Evolutionary conservation across 2,888 invertebrate species (phyloP), one percentile per base, ranked within the genome.

Genomic region (Hoplodrina blanda): DNA sequence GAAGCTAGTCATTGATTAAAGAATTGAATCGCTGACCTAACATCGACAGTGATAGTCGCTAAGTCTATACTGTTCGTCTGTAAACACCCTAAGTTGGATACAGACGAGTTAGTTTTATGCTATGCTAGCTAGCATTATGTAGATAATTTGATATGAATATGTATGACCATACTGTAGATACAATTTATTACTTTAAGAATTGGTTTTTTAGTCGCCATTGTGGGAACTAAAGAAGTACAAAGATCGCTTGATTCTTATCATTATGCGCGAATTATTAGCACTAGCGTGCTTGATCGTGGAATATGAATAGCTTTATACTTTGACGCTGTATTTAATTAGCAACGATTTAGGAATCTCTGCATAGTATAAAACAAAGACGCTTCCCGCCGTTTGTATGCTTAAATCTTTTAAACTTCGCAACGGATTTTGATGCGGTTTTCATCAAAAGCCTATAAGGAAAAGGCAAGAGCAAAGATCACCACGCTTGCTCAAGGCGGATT

Each of bases 161-260:
- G 62, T 55, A 80, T 75, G 55, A 63, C 11, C 19, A 52, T 53
- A 44, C 15, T 53, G 78, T 72, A 33, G 33, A 50, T 55, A 68
- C 41, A 62, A 76, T 79, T 79, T 79, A 75, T 75, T 68, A 20
- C 59, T 52, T 49, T 49, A 72, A 62, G 33, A 55, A 74, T 67
- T 66, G 13, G 54, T 79, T 62, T 79, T 74, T 79, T 75, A 49
- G 54, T 15, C 8, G 25, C 30, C 6, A 41, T 62, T 79, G 62
- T 78, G 56, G 44, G 65, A 65, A 72, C 52, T 46, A 19, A 33
- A 72, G 52, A 56, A 44, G 50, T 46, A 73, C 50, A 65, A 61
- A 61, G 61, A 54, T 57, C n/a, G 13, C 20, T 72, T 41, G 74
- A 72, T 78, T 52, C 25, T 77, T 71, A 54, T 62, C 53, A 57